Percentiles rank a stretch among this genome's conserved stretches.
These are phyloP conservation scores for Pheosia tremula DNA, from an alignment of 2,888 invertebrate genomes.

Conservation along the genomic window DNA sequence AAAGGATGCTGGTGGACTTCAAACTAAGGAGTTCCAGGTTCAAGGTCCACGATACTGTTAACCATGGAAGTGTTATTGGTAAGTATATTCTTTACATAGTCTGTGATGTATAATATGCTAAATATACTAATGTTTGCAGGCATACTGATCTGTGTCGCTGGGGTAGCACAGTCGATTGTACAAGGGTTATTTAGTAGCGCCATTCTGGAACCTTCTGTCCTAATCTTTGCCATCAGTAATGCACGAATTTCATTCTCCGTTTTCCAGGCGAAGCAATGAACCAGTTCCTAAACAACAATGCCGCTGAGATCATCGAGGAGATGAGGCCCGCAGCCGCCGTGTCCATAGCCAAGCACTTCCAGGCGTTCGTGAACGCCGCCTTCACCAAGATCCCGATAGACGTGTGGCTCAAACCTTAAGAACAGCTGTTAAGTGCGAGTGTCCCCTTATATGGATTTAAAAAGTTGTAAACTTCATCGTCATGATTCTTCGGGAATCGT, in stretches of 20 bases:
- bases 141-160: no score
- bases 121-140: no score
- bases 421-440: slow-evolving; percentile 1
- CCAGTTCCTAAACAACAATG: slow-evolving; percentile 92
- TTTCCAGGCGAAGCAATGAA: slow-evolving; percentile 91
- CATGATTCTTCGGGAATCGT: not conserved
- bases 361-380: slow-evolving; percentile 88
- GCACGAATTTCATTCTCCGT: not conserved
- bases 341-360: slow-evolving; percentile 90
- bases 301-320: slow-evolving; percentile 92
- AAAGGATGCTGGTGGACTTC: slow-evolving; percentile 88
- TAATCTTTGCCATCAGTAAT: no score
- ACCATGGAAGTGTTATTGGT: slow-evolving; percentile 91
- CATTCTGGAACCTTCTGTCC: no score
- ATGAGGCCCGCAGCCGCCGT: slow-evolving; percentile 91
- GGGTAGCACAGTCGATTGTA: no score
- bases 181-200: no score
- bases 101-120: no score
- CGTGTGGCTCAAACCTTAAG: slow-evolving; percentile 85
- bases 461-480: not conserved
- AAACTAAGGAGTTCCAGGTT: slow-evolving; percentile 88
- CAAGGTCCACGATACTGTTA: slow-evolving; percentile 88
- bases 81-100: slow-evolving; percentile 39
- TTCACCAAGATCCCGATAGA: slow-evolving; percentile 89
- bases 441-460: slow-evolving; percentile 2